Evolutionary conservation across 2,797 vertebrate species (phyloP).

Genomic region (Sus cebifrons): DNA sequence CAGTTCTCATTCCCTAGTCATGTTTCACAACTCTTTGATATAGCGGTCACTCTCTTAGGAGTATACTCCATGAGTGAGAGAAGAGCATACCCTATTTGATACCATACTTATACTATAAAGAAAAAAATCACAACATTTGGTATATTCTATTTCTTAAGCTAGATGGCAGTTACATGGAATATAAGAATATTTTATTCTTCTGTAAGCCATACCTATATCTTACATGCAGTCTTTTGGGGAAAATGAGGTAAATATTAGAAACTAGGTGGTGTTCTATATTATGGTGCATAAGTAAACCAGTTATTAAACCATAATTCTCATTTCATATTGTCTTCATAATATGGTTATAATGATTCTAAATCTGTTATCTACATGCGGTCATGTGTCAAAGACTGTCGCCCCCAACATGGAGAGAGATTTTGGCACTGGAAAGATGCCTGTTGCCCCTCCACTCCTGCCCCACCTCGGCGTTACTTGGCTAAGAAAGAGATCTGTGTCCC

Average conservation of each 20-base stretch:
- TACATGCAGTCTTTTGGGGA: not conserved
- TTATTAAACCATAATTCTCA: not conserved
- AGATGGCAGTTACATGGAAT: not conserved
- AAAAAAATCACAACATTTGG: not conserved
- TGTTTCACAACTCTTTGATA: not conserved
- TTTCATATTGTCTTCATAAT: not conserved
- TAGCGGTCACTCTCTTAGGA: not conserved
- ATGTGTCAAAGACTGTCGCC: not conserved
- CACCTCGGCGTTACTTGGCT: not conserved
- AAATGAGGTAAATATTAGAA: not conserved
- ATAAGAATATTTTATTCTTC: not conserved
- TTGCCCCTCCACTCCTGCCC: not conserved
- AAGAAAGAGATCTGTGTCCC: not conserved
- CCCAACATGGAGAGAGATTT: not conserved
- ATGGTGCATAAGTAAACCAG: not conserved
- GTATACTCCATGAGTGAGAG: not conserved
- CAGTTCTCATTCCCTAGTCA: not conserved
- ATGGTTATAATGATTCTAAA: not conserved
- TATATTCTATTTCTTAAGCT: constrained; percentile 33
- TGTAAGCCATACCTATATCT: not conserved
- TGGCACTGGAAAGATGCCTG: not conserved
- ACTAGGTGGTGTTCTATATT: not conserved
- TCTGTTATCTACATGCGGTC: not conserved
- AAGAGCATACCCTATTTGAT: not conserved
- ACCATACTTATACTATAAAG: not conserved